Conservation (phyloP, 2,113 vertebrate genomes). For the Cercocebus atys region DNA sequence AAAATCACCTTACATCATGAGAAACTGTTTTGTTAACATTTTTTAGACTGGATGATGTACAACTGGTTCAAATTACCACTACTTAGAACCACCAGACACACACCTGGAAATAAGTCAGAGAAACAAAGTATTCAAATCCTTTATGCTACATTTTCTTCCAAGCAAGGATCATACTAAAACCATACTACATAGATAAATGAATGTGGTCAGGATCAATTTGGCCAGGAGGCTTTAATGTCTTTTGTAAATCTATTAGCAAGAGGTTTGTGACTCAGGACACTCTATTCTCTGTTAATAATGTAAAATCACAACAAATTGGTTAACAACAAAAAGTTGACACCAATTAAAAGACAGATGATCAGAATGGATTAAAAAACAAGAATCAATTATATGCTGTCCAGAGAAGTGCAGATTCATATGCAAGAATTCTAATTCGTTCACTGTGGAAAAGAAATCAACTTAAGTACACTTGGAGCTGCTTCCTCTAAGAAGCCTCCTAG, state of each 20-base stretch:
- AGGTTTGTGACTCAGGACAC: neutral
- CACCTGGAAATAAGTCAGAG: neutral
- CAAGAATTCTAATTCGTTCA: neutral
- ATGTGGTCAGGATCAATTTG: neutral
- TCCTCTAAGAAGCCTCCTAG: neutral
- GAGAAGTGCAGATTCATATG: neutral
- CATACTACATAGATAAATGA: neutral
- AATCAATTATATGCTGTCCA: neutral
- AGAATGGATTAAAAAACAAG: neutral
- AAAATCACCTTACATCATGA: neutral
- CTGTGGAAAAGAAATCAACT: neutral
- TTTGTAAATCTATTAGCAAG: neutral
- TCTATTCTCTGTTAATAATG: neutral
- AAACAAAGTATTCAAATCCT: constrained; percentile 16
- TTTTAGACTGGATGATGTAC: neutral
- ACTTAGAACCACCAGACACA: neutral
- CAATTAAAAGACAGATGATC: neutral
- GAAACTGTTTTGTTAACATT: neutral
- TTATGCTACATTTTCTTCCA: neutral
- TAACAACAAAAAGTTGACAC: neutral
- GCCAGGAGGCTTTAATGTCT: neutral
- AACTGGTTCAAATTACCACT: neutral
- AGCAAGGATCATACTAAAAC: neutral
- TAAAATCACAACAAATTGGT: neutral
- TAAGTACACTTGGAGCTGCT: neutral